Percentiles rank a stretch among this genome's conserved stretches.
Evolutionary conservation across 2,113 vertebrate species (phyloP).

Genomic region (Perca flavescens): DNA sequence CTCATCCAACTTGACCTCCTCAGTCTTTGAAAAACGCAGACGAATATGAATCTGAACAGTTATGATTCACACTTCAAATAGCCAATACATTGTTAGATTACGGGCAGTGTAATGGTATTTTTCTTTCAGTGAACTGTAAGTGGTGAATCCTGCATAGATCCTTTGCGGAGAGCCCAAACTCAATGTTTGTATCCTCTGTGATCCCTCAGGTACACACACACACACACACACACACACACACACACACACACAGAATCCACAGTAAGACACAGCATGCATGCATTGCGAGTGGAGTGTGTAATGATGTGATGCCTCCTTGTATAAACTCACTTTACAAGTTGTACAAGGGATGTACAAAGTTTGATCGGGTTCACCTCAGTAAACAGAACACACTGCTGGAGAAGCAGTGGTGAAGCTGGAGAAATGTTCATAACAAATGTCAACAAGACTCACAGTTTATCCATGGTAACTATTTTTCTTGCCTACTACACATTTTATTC

Average conservation of each 20-base stretch:
- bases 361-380: constrained; percentile 25
- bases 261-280: constrained; percentile 46
- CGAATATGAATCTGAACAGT: constrained; percentile 8
- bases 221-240: background rate
- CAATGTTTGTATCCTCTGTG: constrained; percentile 22
- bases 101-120: constrained; percentile 2
- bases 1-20: constrained; percentile 17
- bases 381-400: constrained; percentile 31
- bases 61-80: constrained; percentile 30
- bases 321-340: constrained; percentile 33
- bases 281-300: constrained; percentile 33
- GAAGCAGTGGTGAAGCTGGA: constrained; percentile 26
- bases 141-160: constrained; percentile 23
- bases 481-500: background rate
- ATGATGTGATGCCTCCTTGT: constrained; percentile 17
- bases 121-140: constrained; percentile 28
- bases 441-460: constrained; percentile 11
- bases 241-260: constrained; percentile 28
- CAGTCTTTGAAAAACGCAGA: constrained; percentile 24
- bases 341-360: constrained; percentile 19
- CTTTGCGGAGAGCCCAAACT: constrained; percentile 13
- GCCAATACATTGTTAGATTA: constrained; percentile 12
- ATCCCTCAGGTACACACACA: constrained; percentile 41
- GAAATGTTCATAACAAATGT: constrained; percentile 18
- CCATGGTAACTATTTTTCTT: constrained; percentile 6